These are phyloP conservation scores for Coendou prehensilis DNA, from an alignment of 2,797 vertebrate genomes.

Conservation along the genomic window DNA sequence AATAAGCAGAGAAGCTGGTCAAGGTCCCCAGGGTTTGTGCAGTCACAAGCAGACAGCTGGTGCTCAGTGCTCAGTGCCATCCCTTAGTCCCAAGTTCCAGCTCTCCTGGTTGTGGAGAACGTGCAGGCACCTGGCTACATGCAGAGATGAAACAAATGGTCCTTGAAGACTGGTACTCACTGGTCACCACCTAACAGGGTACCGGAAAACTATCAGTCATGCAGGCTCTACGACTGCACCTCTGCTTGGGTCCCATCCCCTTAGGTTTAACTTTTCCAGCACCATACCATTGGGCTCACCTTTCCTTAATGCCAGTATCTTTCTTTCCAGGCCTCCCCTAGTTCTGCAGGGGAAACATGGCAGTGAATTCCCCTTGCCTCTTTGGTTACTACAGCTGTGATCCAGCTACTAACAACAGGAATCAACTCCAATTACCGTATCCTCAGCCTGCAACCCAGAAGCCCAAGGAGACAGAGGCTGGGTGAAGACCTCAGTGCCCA, in stretches of 20 bases:
- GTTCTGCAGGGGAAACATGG: not conserved
- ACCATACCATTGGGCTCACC: not conserved
- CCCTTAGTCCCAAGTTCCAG: not conserved
- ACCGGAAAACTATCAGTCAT: not conserved
- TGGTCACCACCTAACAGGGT: not conserved
- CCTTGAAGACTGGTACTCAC: not conserved
- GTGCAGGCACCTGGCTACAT: not conserved
- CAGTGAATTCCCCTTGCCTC: not conserved
- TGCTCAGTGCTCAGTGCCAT: rapidly evolving
- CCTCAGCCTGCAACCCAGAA: not conserved
- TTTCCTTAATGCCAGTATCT: not conserved
- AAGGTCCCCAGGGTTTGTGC: not conserved
- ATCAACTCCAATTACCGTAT: not conserved
- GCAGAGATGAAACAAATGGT: not conserved
- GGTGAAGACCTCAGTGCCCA: not conserved
- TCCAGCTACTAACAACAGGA: not conserved
- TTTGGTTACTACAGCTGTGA: not conserved
- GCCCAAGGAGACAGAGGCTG: not conserved
- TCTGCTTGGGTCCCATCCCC: too few relatives aligned
- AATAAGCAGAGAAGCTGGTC: not conserved
- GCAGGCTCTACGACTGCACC: not conserved
- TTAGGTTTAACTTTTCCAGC: not conserved
- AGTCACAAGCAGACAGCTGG: rapidly evolving
- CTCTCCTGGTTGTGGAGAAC: not conserved
- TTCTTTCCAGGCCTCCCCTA: not conserved